Percentiles rank a stretch among this genome's conserved stretches.
Evolutionary conservation across 1,140 invertebrate species (phyloP).

Genomic region (Drosophila sp.): DNA sequence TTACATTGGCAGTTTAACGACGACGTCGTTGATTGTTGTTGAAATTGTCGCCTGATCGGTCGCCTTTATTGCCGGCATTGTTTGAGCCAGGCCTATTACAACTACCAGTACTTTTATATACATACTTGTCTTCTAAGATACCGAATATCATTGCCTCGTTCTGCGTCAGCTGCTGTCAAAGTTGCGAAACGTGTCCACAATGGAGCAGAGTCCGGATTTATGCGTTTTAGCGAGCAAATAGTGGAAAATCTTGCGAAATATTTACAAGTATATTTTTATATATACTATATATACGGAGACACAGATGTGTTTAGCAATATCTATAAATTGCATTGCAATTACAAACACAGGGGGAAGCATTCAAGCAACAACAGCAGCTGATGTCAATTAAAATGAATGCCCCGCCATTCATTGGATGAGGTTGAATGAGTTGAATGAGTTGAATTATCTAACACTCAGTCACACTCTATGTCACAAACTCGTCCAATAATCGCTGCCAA

Average conservation of each 20-base stretch:
- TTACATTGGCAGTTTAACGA: slow-evolving; percentile 75
- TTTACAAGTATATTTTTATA: neutral
- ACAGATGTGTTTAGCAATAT: neutral
- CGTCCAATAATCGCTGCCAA: neutral
- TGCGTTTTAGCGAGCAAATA: slow-evolving; percentile 45
- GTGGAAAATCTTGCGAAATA: slow-evolving; percentile 47
- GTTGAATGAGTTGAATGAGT: slow-evolving; percentile 28
- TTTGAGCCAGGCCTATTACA: slow-evolving; percentile 53
- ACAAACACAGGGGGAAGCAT: slow-evolving; percentile 16
- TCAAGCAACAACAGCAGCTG: neutral
- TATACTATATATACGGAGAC: neutral
- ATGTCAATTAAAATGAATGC: slow-evolving; percentile 39
- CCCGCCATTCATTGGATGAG: slow-evolving; percentile 15
- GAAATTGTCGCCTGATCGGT: slow-evolving; percentile 62
- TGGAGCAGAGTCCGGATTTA: slow-evolving; percentile 25
- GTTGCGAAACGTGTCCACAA: slow-evolving; percentile 42
- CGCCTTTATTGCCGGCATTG: slow-evolving; percentile 55
- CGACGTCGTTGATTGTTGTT: slow-evolving; percentile 46
- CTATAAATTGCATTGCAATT: slow-evolving; percentile 34
- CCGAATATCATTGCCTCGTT: slow-evolving; percentile 29
- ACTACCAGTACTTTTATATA: neutral
- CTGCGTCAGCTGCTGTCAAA: slow-evolving; percentile 11
- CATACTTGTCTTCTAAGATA: slow-evolving; percentile 5
- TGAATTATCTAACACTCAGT: slow-evolving; percentile 29
- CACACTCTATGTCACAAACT: neutral